Evolutionary conservation across 2,113 vertebrate genomes (phyloP), one percentile per base, ranked within the genome.

Genomic region (Melanocharis versteri): DNA sequence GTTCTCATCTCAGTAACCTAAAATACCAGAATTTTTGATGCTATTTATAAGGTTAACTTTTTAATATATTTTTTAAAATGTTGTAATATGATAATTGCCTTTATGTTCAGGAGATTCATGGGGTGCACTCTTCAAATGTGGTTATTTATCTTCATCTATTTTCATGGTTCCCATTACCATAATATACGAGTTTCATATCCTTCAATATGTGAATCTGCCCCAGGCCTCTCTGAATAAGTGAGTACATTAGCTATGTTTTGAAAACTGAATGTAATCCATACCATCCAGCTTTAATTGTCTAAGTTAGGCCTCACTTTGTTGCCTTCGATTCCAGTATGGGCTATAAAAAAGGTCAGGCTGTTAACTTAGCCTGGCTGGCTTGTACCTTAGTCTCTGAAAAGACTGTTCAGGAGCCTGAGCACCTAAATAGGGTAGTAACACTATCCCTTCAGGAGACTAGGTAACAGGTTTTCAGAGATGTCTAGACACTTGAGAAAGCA

Each of bases 401-500:
- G 58, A 58, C 58, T 61, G 42, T 53, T 89, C 28, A 70, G 94
- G 58, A 88, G 50, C 45, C 79, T 81, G 50, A 69, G 39, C 76
- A 77, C 76, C 92, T 83, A 94, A 88, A 85, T 47, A 85, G 86
- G 68, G 71, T 22, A 90, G 79, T 80, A 73, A 69, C 58, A 28
- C 75, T 77, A 23, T 66, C 71, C 62, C 54, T 93, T 19, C 60
- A 88, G 83, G 75, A 93, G 90, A 72, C 61, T 40, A 73, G 72
- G 82, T 80, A 96, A 79, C 85, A 90, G 83, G 57, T 95, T 97
- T 96, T 91, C 81, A 68, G 77, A 84, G 47, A 57, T 82, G 76
- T 97, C 89, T 94, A 95, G 93, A 93, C 78, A 65, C 54, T 87
- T 72, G 68, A 72, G 78, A 90, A 96, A 92, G 88, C 71, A 93